A percentile compares a stretch with the other conserved stretches of the same genome.
Conservation (phyloP, 2,797 vertebrate species). For the Rhyacichthys aspro region DNA sequence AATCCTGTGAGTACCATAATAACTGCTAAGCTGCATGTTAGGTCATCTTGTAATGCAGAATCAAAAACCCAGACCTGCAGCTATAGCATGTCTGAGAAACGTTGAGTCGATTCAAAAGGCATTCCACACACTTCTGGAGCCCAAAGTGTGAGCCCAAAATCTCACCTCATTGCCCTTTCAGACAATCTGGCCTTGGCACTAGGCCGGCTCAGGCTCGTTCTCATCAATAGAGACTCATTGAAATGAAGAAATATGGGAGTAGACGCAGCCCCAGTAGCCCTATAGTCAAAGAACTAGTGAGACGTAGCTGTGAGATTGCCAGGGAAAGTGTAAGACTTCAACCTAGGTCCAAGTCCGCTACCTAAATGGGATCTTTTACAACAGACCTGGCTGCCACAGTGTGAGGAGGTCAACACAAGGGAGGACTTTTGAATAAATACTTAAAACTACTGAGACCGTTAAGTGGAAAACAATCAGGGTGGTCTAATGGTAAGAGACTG, state of each 20-base stretch:
- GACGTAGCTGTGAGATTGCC: constrained; percentile 25
- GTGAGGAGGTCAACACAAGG: constrained; percentile 1
- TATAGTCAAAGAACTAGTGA: constrained; percentile 28
- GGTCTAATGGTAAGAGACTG: constrained; percentile 15
- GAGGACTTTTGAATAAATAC: constrained; percentile 26
- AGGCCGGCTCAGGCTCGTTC: constrained; percentile 27
- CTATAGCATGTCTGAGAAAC: constrained; percentile 25
- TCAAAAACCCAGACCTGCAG: constrained; percentile 45
- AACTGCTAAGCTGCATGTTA: constrained; percentile 36
- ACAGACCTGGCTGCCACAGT: constrained; percentile 17
- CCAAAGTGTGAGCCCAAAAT: constrained; percentile 51
- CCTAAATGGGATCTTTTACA: constrained; percentile 42
- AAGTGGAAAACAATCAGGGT: constrained; percentile 14
- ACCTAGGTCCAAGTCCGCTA: constrained; percentile 32
- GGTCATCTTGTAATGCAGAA: constrained; percentile 41
- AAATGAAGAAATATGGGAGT: constrained; percentile 29
- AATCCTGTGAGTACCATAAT: constrained; percentile 31
- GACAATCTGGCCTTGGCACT: constrained; percentile 38
- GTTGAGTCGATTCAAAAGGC: constrained; percentile 41
- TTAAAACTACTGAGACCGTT: constrained; percentile 13
- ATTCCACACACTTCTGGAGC: constrained; percentile 44
- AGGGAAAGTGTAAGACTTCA: constrained; percentile 20
- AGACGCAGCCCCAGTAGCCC: constrained; percentile 42
- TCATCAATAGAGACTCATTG: constrained; percentile 44
- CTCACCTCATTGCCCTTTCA: constrained; percentile 66